phyloP scores from a whole-genome alignment of 30 jellyfish, hydroid and myxozoan species.

The Cassiopea xamachana region DNA sequence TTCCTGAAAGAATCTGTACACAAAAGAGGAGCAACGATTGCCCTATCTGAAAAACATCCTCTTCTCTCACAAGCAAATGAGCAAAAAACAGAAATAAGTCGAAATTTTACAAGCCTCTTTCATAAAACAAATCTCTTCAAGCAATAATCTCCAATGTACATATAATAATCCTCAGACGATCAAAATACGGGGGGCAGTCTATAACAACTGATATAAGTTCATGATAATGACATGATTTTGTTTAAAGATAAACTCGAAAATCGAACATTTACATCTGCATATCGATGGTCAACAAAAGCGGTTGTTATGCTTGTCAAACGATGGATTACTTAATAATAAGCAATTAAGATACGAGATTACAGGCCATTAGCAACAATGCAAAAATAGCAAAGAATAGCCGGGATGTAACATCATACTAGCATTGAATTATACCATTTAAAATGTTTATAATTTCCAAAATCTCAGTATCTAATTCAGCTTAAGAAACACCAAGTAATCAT shows the following conservation, averaged over 20 bases:
- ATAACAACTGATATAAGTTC: constrained; percentile 51
- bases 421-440: too few relatives aligned
- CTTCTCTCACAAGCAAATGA: too few relatives aligned
- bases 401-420: too few relatives aligned
- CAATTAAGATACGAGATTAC: background rate
- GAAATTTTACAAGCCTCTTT: constrained; percentile 57
- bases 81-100: background rate
- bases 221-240: constrained; percentile 29
- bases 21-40: background rate
- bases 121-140: constrained; percentile 69
- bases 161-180: constrained; percentile 48
- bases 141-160: constrained; percentile 68
- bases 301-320: background rate
- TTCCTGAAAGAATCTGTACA: too few relatives aligned
- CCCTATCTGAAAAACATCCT: background rate
- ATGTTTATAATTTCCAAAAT: too few relatives aligned
- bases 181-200: constrained; percentile 52
- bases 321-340: background rate
- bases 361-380: background rate
- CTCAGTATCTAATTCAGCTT: too few relatives aligned
- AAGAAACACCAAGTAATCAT: too few relatives aligned
- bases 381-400: too few relatives aligned
- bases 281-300: constrained; percentile 1
- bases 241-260: constrained; percentile 44
- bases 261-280: constrained; percentile 54